These are phyloP conservation scores for Pelosia muscerda DNA, from an alignment of 2,888 invertebrate species.

Conservation along the genomic window DNA sequence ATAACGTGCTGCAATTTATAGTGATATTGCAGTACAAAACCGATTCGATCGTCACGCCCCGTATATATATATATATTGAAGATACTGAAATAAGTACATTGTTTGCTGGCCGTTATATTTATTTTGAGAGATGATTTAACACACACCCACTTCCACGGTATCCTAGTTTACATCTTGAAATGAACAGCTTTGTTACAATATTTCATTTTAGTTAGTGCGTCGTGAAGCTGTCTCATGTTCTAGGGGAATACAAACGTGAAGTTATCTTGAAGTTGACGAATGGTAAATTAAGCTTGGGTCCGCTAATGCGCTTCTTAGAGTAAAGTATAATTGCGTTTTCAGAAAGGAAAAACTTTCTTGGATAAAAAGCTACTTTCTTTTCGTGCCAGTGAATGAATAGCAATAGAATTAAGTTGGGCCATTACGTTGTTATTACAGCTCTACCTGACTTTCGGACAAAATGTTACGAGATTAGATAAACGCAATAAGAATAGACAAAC, in stretches of 20 bases:
- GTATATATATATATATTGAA: too few relatives aligned
- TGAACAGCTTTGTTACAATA: neutral
- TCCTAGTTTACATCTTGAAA: neutral
- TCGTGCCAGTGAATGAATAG: neutral
- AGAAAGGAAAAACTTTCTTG: slow-evolving; percentile 7
- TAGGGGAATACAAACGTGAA: slow-evolving; percentile 4
- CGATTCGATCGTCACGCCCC: too few relatives aligned
- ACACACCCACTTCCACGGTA: neutral
- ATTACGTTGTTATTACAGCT: slow-evolving; percentile 4
- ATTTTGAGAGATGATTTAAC: neutral
- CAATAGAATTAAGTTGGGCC: neutral
- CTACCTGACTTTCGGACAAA: neutral
- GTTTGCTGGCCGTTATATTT: neutral
- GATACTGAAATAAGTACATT: too few relatives aligned
- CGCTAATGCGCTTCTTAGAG: slow-evolving; percentile 4
- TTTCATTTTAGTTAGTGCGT: neutral
- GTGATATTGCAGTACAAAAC: too few relatives aligned
- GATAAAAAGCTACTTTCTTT: slow-evolving; percentile 4
- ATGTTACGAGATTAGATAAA: neutral
- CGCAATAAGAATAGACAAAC: too few relatives aligned
- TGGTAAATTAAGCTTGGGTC: slow-evolving; percentile 4
- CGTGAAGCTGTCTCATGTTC: neutral
- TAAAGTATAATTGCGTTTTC: slow-evolving; percentile 14
- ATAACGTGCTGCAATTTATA: too few relatives aligned
- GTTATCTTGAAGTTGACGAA: slow-evolving; percentile 11